phyloP scores from a whole-genome alignment of 2,888 invertebrate species.

The Ichneumoninae sp. region DNA sequence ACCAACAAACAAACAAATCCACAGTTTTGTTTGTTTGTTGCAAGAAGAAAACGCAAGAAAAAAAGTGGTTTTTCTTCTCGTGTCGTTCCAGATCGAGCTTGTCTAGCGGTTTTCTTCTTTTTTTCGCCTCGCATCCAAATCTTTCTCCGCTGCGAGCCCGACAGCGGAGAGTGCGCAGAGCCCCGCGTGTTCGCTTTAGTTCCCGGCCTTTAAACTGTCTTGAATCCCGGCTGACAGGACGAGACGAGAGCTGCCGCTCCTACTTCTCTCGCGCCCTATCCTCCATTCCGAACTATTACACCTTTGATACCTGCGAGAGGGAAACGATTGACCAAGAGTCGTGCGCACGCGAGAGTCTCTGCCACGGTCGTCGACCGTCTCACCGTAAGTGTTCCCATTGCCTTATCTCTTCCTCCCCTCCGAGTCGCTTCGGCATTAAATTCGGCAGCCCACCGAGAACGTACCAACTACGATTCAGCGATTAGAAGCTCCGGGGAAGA shows the following conservation, averaged over 20 bases:
- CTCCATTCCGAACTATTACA: constrained; percentile 16
- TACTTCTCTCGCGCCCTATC: constrained; percentile 8
- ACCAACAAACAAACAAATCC: too few relatives aligned
- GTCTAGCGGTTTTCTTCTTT: not conserved
- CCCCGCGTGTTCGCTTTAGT: not conserved
- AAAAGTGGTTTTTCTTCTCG: not conserved
- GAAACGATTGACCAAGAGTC: constrained; percentile 33
- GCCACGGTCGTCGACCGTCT: constrained; percentile 30
- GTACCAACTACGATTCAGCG: not conserved
- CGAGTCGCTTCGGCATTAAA: not conserved
- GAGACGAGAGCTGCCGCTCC: constrained; percentile 13
- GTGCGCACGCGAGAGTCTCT: constrained; percentile 35
- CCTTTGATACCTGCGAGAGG: not conserved
- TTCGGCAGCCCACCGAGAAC: not conserved
- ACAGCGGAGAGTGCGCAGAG: not conserved
- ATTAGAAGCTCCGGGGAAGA: not conserved
- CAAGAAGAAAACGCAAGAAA: too few relatives aligned
- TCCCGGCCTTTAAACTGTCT: constrained; percentile 35
- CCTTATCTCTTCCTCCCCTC: not conserved
- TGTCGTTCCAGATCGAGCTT: constrained; percentile 4
- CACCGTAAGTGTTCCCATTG: not conserved
- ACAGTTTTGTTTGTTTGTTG: too few relatives aligned
- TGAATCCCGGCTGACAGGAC: constrained; percentile 38
- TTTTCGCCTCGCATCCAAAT: not conserved
- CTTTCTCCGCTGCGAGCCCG: not conserved